Percentiles rank a stretch among this genome's conserved stretches.
phyloP scores from a whole-genome alignment of 2,797 vertebrate species.

The Rhinatrema bivittatum region DNA sequence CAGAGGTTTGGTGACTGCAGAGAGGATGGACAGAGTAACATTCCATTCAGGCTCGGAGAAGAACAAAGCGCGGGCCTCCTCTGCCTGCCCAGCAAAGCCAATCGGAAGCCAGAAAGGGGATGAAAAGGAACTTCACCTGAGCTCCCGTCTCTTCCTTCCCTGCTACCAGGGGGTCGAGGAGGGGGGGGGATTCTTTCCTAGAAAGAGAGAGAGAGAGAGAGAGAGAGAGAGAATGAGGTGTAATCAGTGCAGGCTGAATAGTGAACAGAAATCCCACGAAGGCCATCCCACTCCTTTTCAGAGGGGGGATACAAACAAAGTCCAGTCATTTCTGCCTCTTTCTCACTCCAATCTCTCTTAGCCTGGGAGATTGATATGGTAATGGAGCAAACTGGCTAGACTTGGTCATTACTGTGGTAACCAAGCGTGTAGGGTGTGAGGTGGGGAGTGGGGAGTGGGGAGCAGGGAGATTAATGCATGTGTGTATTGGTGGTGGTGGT shows the following conservation, averaged over 20 bases:
- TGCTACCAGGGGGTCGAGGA: too few species aligned
- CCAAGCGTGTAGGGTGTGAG: too few species aligned
- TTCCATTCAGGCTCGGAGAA: constrained; percentile 6
- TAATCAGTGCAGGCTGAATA: neutral
- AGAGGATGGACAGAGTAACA: neutral
- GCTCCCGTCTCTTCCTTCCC: constrained; percentile 1
- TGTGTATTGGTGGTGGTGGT: too few species aligned
- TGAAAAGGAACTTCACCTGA: constrained; percentile 17
- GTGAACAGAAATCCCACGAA: too few species aligned
- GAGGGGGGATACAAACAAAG: neutral
- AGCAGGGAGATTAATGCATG: constrained; percentile 13
- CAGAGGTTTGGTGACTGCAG: constrained; percentile 11
- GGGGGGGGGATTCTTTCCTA: neutral
- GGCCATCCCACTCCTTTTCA: neutral
- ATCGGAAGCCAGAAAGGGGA: neutral
- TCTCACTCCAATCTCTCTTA: neutral
- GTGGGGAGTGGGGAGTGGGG: neutral
- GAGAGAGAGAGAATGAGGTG: neutral
- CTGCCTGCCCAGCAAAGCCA: constrained; percentile 6
- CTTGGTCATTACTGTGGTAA: constrained; percentile 19
- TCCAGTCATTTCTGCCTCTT: too few species aligned
- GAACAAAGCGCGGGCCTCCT: constrained; percentile 17
- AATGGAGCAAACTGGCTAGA: constrained; percentile 9
- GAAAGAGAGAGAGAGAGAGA: neutral
- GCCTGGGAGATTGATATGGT: constrained; percentile 11